These are phyloP conservation scores for Gymnocephalus cernua DNA, from an alignment of 2,113 vertebrate genomes.

Conservation along the genomic window DNA sequence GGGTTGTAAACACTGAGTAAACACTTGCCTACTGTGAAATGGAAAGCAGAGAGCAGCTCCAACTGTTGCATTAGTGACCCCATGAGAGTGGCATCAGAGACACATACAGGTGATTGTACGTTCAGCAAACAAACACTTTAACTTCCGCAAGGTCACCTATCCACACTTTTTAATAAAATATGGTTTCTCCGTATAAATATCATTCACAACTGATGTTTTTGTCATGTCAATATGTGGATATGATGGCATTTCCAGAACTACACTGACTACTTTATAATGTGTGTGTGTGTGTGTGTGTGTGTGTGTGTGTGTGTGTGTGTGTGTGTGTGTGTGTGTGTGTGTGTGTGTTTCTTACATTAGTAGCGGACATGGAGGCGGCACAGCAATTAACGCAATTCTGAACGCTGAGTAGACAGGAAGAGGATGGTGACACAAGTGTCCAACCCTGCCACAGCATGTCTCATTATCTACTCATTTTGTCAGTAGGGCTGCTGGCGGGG, in stretches of 20 bases:
- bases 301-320: not conserved
- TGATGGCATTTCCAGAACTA: constrained; percentile 39
- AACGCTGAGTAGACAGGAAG: constrained; percentile 43
- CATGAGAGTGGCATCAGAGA: constrained; percentile 34
- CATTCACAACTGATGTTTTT: constrained; percentile 18
- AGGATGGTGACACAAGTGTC: constrained; percentile 26
- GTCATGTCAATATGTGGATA: constrained; percentile 29
- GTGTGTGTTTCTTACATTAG: not conserved
- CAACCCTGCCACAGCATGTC: constrained; percentile 36
- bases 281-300: not conserved
- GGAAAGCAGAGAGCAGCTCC: constrained; percentile 40
- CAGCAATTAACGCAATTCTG: constrained; percentile 49
- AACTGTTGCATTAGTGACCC: constrained; percentile 60
- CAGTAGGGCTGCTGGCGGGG: constrained; percentile 33
- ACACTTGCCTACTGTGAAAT: constrained; percentile 51
- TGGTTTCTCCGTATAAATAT: constrained; percentile 37
- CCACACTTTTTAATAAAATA: constrained; percentile 33
- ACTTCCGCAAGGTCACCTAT: constrained; percentile 14
- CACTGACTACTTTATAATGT: not conserved
- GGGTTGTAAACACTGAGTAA: constrained; percentile 49
- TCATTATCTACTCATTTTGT: constrained; percentile 71
- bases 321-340: not conserved
- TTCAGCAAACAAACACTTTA: constrained; percentile 31
- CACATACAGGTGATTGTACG: constrained; percentile 10
- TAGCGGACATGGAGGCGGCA: constrained; percentile 6